Percentiles rank a stretch among this genome's conserved stretches.
Evolutionary conservation across 1,140 invertebrate species (phyloP).

Genomic region (Parasteatoda tepidariorum): DNA sequence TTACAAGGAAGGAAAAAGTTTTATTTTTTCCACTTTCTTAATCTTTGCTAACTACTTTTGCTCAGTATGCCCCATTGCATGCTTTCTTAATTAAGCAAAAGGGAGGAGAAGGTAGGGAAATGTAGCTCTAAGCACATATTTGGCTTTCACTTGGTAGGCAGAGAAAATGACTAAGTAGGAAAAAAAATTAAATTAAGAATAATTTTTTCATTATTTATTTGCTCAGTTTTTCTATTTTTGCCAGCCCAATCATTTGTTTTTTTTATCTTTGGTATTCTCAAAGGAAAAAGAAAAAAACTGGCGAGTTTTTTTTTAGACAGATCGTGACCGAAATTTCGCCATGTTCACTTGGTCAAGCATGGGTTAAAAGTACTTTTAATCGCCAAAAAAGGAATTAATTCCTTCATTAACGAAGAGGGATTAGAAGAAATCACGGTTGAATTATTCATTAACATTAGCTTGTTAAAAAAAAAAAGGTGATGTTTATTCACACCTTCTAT

Average conservation of each 20-base stretch:
- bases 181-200: not conserved
- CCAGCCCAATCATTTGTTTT: not conserved
- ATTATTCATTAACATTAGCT: constrained; percentile 35
- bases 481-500: too few relatives aligned
- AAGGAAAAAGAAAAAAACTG: not conserved
- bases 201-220: not conserved
- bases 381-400: constrained; percentile 30
- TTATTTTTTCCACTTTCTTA: constrained; percentile 18
- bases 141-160: constrained; percentile 41
- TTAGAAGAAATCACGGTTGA: constrained; percentile 30
- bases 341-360: not conserved
- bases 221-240: not conserved
- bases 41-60: constrained; percentile 17
- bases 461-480: not conserved
- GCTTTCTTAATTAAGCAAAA: constrained; percentile 46
- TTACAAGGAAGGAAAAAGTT: constrained; percentile 27
- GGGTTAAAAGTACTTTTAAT: constrained; percentile 31
- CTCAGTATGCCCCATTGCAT: constrained; percentile 37
- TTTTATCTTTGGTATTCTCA: not conserved
- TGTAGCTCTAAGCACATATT: constrained; percentile 6
- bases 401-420: constrained; percentile 35
- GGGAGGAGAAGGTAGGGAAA: not conserved
- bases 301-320: not conserved
- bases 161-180: constrained; percentile 26
- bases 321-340: not conserved